phyloP scores from a whole-genome alignment of 2,797 vertebrate genomes.

The Vespertilio murinus region DNA sequence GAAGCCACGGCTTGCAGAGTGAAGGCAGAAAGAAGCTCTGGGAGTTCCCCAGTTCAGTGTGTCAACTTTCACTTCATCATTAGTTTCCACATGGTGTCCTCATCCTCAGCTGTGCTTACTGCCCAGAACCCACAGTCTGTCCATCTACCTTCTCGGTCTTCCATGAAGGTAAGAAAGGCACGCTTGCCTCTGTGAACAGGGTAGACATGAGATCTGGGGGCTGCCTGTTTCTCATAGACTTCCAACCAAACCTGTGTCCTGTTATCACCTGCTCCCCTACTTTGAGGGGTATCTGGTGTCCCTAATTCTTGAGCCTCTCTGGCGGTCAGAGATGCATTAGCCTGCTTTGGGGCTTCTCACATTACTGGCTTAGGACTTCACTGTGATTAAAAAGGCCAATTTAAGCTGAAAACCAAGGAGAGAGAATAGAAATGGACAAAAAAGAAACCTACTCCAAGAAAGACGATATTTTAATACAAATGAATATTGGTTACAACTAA shows the following conservation, averaged over 20 bases:
- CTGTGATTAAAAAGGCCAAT: not conserved
- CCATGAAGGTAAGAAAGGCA: not conserved
- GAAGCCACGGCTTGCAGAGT: not conserved
- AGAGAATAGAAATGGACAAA: not conserved
- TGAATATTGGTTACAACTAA: not conserved
- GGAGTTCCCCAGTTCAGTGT: accelerated
- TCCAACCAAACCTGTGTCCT: not conserved
- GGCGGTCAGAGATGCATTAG: not conserved
- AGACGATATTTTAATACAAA: not conserved
- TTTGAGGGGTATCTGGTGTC: not conserved
- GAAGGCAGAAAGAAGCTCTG: not conserved
- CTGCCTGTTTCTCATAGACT: not conserved
- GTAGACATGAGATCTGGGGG: not conserved
- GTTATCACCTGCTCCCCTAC: not conserved
- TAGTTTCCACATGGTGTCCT: not conserved
- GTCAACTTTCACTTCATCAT: not conserved
- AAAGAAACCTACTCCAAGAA: not conserved
- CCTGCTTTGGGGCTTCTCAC: not conserved
- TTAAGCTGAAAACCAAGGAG: not conserved
- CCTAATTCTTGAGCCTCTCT: not conserved
- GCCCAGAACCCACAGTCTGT: not conserved
- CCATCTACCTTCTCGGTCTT: not conserved
- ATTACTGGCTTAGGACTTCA: not conserved
- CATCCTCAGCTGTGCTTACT: not conserved
- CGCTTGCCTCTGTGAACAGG: accelerated